phyloP scores from a whole-genome alignment of 2,797 vertebrate genomes.

The Poeciliopsis infans region DNA sequence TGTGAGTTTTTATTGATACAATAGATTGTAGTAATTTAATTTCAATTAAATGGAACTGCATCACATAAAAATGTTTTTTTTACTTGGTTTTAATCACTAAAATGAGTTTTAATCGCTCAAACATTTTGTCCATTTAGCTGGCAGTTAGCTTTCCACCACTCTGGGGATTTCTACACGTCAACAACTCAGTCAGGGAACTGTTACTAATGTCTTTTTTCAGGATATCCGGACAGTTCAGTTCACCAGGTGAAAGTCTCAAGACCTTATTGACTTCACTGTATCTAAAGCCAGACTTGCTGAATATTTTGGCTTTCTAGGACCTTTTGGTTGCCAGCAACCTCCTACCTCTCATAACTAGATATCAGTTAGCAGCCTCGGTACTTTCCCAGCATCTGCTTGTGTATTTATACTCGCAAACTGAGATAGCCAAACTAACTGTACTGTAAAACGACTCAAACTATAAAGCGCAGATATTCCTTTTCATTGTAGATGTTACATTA shows the following conservation, averaged over 20 bases:
- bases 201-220: background rate
- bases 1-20: background rate
- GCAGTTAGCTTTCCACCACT: background rate
- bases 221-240: background rate
- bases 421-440: conserved; percentile 37
- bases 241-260: background rate
- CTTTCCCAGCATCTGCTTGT: conserved; percentile 79
- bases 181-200: background rate
- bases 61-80: background rate
- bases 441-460: conserved; percentile 25
- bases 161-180: background rate
- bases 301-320: conserved; percentile 61
- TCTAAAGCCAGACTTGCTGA: conserved; percentile 33
- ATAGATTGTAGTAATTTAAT: background rate
- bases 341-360: conserved; percentile 74
- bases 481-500: background rate
- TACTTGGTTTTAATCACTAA: background rate
- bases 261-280: conserved; percentile 59
- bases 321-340: conserved; percentile 62
- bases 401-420: conserved; percentile 76
- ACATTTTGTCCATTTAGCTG: background rate
- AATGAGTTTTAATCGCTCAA: background rate
- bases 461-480: background rate
- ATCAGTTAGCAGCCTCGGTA: conserved; percentile 73
- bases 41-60: background rate